A percentile compares a stretch with the other conserved stretches of the same genome.
phyloP scores from a whole-genome alignment of 2,888 invertebrate genomes.

The Augiades crinisus region DNA sequence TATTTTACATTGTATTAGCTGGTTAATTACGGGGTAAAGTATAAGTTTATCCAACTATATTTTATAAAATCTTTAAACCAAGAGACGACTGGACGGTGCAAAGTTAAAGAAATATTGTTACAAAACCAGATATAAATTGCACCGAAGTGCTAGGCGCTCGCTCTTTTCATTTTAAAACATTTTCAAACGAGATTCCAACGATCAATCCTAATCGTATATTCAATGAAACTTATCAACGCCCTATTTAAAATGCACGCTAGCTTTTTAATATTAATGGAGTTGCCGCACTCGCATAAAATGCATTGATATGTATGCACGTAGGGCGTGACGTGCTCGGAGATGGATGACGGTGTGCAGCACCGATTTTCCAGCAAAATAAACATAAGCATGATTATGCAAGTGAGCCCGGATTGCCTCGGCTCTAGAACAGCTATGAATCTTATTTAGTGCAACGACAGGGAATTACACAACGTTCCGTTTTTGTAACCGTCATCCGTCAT shows the following conservation, averaged over 20 bases:
- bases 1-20: too few relatives aligned
- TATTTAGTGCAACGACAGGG: constrained; percentile 8
- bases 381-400: constrained; percentile 3
- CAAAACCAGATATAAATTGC: too few relatives aligned
- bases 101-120: too few relatives aligned
- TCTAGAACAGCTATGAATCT: constrained; percentile 4
- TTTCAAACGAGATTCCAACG: background rate
- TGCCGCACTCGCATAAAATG: background rate
- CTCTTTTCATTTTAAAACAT: background rate
- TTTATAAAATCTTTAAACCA: too few relatives aligned
- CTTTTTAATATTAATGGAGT: constrained; percentile 23
- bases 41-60: too few relatives aligned
- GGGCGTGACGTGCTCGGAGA: constrained; percentile 7
- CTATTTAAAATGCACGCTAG: constrained; percentile 16
- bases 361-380: constrained; percentile 6
- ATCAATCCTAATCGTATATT: constrained; percentile 17
- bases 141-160: too few relatives aligned
- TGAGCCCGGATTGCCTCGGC: constrained; percentile 3
- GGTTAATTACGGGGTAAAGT: too few relatives aligned
- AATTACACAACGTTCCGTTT: constrained; percentile 4
- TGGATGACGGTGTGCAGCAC: constrained; percentile 11
- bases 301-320: constrained; percentile 17
- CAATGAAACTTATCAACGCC: constrained; percentile 11
- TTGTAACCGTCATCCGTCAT: background rate
- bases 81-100: too few relatives aligned